Conservation (phyloP, 2,888 invertebrate genomes). For the Ormyrus pomaceus region DNA sequence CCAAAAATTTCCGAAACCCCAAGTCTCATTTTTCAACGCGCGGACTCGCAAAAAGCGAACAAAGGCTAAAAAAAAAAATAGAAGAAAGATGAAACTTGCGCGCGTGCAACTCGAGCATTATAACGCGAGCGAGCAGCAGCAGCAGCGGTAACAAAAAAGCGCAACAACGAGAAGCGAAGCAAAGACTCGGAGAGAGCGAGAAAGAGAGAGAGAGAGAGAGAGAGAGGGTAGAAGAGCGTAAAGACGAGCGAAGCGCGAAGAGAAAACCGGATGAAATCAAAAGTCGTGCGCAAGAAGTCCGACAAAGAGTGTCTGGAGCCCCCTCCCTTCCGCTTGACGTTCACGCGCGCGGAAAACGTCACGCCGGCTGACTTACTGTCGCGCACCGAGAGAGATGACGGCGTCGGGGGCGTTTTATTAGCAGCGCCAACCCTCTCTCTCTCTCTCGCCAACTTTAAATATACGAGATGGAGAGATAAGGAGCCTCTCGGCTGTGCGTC, state of each 20-base stretch:
- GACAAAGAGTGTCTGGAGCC: conserved; percentile 24
- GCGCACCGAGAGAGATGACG: too few relatives aligned
- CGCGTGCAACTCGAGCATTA: neutral
- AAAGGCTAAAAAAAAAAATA: too few relatives aligned
- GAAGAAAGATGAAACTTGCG: too few relatives aligned
- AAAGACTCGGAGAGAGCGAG: neutral
- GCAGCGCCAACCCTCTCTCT: neutral
- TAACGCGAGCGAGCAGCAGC: neutral
- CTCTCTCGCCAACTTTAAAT: neutral
- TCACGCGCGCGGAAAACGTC: conserved; percentile 34
- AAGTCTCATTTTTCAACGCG: too few relatives aligned
- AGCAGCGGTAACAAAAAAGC: neutral
- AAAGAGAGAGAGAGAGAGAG: neutral
- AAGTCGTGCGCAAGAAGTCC: conserved; percentile 38
- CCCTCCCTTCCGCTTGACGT: neutral
- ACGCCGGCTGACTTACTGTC: conserved; percentile 36
- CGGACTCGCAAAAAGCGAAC: too few relatives aligned
- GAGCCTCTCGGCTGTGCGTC: too few relatives aligned
- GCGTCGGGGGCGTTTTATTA: conserved; percentile 10
- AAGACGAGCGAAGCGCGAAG: conserved; percentile 6
- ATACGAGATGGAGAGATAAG: conserved; percentile 9
- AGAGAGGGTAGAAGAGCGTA: conserved; percentile 4
- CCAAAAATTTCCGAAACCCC: too few relatives aligned
- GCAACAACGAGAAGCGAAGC: neutral
- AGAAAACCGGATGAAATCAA: conserved; percentile 38